These are phyloP conservation scores for Coregonus sp. DNA, from an alignment of 2,797 vertebrate genomes.

Conservation along the genomic window DNA sequence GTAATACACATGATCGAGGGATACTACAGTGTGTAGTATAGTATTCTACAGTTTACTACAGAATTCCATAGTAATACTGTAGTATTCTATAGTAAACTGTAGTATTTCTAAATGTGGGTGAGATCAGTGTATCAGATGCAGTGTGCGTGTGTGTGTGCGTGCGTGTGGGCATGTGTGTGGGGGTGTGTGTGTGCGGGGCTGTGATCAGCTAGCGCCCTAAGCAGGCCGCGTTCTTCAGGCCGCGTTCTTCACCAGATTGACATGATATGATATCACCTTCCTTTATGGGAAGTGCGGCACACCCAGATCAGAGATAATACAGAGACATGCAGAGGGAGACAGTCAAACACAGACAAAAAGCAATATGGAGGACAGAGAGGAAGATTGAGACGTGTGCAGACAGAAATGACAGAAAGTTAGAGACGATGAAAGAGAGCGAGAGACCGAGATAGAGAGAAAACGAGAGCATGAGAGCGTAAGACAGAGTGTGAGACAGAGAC, in stretches of 20 bases:
- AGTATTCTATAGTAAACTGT: too few relatives aligned
- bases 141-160: constrained; percentile 18
- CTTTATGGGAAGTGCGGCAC: constrained; percentile 23
- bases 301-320: neutral
- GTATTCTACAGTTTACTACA: too few relatives aligned
- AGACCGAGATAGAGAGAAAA: constrained; percentile 1
- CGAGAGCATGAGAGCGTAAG: neutral
- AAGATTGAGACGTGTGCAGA: neutral
- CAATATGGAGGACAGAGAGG: constrained; percentile 1
- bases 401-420: neutral
- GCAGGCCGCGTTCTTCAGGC: constrained; percentile 17
- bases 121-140: constrained; percentile 26
- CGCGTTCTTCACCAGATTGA: constrained; percentile 34
- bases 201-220: neutral
- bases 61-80: too few relatives aligned
- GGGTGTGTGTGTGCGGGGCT: too few relatives aligned
- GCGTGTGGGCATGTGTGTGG: neutral
- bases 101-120: neutral
- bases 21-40: too few relatives aligned
- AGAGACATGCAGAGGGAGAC: constrained; percentile 10
- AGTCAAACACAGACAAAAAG: neutral
- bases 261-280: constrained; percentile 24
- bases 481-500: neutral
- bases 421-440: constrained; percentile 7
- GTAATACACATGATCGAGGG: too few relatives aligned